phyloP scores from a whole-genome alignment of 2,888 invertebrate genomes.

The Stenodema calcarata region DNA sequence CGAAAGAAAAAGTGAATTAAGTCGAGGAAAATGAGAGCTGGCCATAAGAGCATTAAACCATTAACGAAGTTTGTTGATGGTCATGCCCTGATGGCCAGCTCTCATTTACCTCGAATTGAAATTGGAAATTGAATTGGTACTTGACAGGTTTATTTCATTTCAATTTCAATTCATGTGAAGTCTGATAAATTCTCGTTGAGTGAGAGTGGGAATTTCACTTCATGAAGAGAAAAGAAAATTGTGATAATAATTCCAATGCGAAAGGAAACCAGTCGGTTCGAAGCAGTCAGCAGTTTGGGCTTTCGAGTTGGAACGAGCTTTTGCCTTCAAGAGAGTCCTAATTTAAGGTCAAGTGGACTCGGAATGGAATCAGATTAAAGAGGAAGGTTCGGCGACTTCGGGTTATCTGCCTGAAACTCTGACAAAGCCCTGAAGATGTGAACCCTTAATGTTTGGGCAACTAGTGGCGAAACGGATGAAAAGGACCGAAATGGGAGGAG shows the following conservation, averaged over 20 bases:
- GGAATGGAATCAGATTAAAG: not conserved
- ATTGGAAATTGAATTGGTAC: too few relatives aligned
- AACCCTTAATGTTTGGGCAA: not conserved
- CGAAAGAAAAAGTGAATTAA: too few relatives aligned
- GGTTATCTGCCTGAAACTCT: not conserved
- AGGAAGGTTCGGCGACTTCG: not conserved
- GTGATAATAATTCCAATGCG: not conserved
- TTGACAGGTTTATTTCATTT: too few relatives aligned
- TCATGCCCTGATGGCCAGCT: too few relatives aligned
- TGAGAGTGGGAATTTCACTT: not conserved
- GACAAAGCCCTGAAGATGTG: not conserved
- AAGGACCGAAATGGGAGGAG: not conserved
- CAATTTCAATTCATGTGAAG: too few relatives aligned
- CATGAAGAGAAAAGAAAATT: too few relatives aligned
- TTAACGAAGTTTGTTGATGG: too few relatives aligned
- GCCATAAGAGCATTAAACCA: too few relatives aligned
- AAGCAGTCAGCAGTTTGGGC: not conserved
- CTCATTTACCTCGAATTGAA: too few relatives aligned
- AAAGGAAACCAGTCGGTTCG: not conserved
- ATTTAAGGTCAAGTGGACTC: not conserved
- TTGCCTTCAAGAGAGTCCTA: not conserved
- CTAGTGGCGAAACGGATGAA: not conserved
- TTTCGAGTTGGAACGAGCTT: not conserved
- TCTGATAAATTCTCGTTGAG: not conserved
- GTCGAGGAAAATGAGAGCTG: too few relatives aligned